A percentile compares a stretch with the other conserved stretches of the same genome.
Conservation (phyloP, 92 coral and sea anemone genomes). For the Diadumene lineata region DNA sequence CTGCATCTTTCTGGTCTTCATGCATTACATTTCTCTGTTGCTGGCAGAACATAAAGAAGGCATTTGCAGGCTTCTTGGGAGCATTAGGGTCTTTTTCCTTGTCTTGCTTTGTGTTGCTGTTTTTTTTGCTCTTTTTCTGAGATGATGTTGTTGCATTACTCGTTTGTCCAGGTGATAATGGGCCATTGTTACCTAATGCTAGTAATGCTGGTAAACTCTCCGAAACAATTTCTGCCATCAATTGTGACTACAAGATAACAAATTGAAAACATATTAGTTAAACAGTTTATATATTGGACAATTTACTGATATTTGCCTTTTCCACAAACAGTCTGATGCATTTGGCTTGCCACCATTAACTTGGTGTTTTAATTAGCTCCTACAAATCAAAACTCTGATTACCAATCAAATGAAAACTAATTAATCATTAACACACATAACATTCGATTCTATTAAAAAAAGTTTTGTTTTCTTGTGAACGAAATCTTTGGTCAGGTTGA, state of each 20-base stretch:
- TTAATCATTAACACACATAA: no score
- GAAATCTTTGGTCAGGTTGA: no score
- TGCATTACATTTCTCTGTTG: conserved; percentile 94
- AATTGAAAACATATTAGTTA: not conserved
- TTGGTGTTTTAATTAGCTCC: no score
- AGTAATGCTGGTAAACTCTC: conserved; percentile 48
- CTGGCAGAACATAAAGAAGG: conserved; percentile 96
- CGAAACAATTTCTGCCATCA: conserved; percentile 65
- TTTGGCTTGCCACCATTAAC: no score
- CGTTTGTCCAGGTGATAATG: conserved; percentile 63
- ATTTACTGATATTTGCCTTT: no score
- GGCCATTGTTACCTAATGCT: conserved; percentile 42
- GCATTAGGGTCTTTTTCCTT: conserved; percentile 96
- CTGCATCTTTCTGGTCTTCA: conserved; percentile 86
- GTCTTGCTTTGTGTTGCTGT: conserved; percentile 69
- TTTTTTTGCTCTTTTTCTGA: conserved; percentile 62
- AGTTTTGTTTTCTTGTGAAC: no score
- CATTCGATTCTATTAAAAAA: no score
- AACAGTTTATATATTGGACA: no score
- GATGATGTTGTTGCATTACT: conserved; percentile 53
- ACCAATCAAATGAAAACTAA: no score
- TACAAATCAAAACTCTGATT: no score
- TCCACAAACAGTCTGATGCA: no score
- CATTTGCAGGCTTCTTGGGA: conserved; percentile 98
- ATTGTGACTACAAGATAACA: conserved; percentile 41